Percentiles rank a stretch among this genome's conserved stretches.
Evolutionary conservation across 2,888 invertebrate genomes (phyloP).

Genomic region (Cephus spinipes): DNA sequence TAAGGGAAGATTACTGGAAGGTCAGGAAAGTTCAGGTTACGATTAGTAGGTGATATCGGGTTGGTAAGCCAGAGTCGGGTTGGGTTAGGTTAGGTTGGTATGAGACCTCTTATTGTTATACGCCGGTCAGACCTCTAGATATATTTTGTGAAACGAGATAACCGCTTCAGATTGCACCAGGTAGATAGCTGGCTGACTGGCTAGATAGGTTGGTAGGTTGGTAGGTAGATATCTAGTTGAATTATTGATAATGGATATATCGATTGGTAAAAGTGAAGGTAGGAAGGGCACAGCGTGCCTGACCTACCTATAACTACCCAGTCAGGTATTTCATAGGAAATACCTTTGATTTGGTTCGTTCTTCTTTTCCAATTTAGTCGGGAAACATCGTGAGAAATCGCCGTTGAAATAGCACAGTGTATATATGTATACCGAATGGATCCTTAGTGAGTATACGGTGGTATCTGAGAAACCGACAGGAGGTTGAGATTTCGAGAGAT

Average conservation of each 20-base stretch:
- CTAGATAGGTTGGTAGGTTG: constrained; percentile 2
- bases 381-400: constrained; percentile 1
- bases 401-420: not conserved
- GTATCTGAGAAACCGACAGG: too few relatives aligned
- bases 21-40: constrained; percentile 3
- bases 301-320: constrained; percentile 33
- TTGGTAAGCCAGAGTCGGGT: too few relatives aligned
- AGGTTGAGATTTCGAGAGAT: too few relatives aligned
- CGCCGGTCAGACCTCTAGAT: constrained; percentile 2
- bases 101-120: not conserved
- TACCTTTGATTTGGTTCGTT: constrained; percentile 3
- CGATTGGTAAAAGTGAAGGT: constrained; percentile 25
- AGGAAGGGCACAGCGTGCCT: constrained; percentile 25
- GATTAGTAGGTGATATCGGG: too few relatives aligned
- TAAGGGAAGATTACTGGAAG: constrained; percentile 9
- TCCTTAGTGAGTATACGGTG: too few relatives aligned
- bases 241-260: constrained; percentile 40
- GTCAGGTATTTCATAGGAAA: constrained; percentile 18
- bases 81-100: too few relatives aligned
- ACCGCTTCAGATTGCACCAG: constrained; percentile 26
- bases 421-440: too few relatives aligned
- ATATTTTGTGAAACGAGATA: constrained; percentile 31
- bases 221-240: constrained; percentile 23
- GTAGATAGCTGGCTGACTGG: constrained; percentile 7
- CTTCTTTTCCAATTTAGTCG: not conserved